phyloP scores from a whole-genome alignment of 1,140 invertebrate species.

The Sesamia nonagrioides region DNA sequence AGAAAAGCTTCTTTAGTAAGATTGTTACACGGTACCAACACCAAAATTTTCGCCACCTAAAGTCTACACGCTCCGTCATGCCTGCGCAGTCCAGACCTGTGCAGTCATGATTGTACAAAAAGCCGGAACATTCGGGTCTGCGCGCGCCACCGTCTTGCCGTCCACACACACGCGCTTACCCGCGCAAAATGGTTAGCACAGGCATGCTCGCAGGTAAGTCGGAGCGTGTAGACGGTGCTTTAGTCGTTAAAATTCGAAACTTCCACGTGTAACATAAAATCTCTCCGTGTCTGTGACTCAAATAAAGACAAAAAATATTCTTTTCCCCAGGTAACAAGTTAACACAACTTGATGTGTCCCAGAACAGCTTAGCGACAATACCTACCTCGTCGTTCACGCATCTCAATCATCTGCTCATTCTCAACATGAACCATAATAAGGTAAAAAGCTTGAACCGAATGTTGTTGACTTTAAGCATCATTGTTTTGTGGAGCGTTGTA shows the following conservation, averaged over 20 bases:
- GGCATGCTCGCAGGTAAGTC: too few species aligned
- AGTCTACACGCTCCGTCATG: too few species aligned
- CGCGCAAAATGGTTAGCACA: too few species aligned
- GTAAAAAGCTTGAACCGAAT: conserved; percentile 57
- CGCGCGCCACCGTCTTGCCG: too few species aligned
- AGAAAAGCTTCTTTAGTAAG: not conserved
- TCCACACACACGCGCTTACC: too few species aligned
- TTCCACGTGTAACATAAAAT: conserved; percentile 3
- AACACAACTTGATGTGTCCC: conserved; percentile 94
- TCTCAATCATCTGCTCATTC: conserved; percentile 93
- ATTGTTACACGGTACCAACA: conserved; percentile 1
- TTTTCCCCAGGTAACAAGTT: conserved; percentile 91
- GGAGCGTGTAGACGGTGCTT: too few species aligned
- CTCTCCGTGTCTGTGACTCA: not conserved
- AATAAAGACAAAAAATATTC: not conserved
- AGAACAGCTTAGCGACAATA: conserved; percentile 92
- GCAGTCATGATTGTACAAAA: too few species aligned
- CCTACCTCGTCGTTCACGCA: conserved; percentile 93
- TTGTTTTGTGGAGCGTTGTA: not conserved
- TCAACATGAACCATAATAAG: conserved; percentile 97
- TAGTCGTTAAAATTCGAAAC: conserved; percentile 27
- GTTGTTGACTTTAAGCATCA: not conserved
- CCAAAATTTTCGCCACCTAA: not conserved
- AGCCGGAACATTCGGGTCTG: too few species aligned
- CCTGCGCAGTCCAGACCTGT: too few species aligned